Base-by-base conservation (phyloP, 1,140 invertebrate species). In the Drosophila repletoides region DNA sequence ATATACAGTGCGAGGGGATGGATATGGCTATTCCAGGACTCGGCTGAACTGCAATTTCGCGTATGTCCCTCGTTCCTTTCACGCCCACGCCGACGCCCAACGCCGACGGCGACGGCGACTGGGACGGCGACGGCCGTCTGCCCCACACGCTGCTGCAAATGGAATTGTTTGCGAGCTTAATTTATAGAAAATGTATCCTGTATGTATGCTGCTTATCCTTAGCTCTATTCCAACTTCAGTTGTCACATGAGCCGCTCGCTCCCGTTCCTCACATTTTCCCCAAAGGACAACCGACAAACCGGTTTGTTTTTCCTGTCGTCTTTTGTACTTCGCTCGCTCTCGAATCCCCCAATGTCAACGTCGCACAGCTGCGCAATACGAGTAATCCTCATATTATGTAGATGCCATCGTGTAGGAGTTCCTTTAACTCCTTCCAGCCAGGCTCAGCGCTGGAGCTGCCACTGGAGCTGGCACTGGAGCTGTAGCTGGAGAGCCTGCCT, bases 171-270 rank as follows among this genome's bases (percentile, higher is more conserved):
- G 24, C 53, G 65, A 41, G 74, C 74, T 71, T 67, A 84, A 83
- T 74, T 83, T 79, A 83, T 83, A 77, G 74, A 70, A 75, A 84
- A 84, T 86, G 66, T 79, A 74, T 79, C 69, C 65, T 59, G 41
- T 52, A 48, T 45, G n/a, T n/a, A n/a, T 59, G 71, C 68, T 72
- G 7, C 24, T 51, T 59, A 33, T 60, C 34, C 63, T 51, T 55
- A 51, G 49, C 59, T 40, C 14, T 26, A 14, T 53, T 12, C 15
- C 22, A 43, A 28, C 45, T 34, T 49, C 56, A 41, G 55, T 48
- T 63, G 65, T 68, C 65, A 63, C 48, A 68, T 46, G 46, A 60
- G 64, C 46, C n/a, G n/a, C n/a, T n/a, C n/a, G n/a, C n/a, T n/a
- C n/a, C n/a, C 24, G 34, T 24, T 40, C 14, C 34, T 24, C 17